Evolutionary conservation across 2,888 invertebrate genomes (phyloP).

Genomic region (Sclerodermus sp.): DNA sequence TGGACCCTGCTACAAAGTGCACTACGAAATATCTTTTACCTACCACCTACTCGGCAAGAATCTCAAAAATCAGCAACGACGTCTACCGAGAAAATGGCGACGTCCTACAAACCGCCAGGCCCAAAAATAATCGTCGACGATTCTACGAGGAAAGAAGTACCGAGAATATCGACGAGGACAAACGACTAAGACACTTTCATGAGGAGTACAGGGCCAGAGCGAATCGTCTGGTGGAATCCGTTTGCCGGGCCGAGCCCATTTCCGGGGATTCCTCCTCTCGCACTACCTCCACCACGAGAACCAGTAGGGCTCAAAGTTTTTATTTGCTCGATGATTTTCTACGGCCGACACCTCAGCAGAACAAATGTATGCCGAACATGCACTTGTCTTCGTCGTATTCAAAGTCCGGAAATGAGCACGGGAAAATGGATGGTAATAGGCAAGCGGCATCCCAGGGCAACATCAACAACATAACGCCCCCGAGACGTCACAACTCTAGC

Average conservation of each 20-base stretch:
- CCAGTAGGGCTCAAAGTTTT: slow-evolving; percentile 58
- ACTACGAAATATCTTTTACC: slow-evolving; percentile 30
- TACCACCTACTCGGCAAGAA: slow-evolving; percentile 41
- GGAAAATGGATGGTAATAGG: slow-evolving; percentile 19
- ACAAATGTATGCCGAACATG: slow-evolving; percentile 46
- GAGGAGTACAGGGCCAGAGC: slow-evolving; percentile 21
- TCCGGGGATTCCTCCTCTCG: background rate
- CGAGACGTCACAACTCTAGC: slow-evolving; percentile 53
- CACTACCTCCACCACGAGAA: slow-evolving; percentile 31
- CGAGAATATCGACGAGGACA: slow-evolving; percentile 22
- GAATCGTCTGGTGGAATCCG: slow-evolving; percentile 16
- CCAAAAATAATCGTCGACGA: slow-evolving; percentile 41
- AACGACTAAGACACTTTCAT: slow-evolving; percentile 19
- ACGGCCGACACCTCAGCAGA: slow-evolving; percentile 47
- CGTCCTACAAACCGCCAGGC: slow-evolving; percentile 30
- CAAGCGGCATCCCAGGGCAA: slow-evolving; percentile 9
- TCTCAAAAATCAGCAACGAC: slow-evolving; percentile 34
- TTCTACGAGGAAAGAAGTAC: slow-evolving; percentile 43
- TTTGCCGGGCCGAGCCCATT: slow-evolving; percentile 13
- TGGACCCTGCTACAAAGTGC: slow-evolving; percentile 25
- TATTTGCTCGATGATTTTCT: slow-evolving; percentile 60
- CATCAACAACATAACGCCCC: slow-evolving; percentile 50
- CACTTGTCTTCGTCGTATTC: slow-evolving; percentile 49
- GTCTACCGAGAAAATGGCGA: slow-evolving; percentile 42
- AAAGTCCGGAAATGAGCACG: slow-evolving; percentile 28